Conservation (phyloP, 2,797 vertebrate genomes). For the Malurus leucopterus region DNA sequence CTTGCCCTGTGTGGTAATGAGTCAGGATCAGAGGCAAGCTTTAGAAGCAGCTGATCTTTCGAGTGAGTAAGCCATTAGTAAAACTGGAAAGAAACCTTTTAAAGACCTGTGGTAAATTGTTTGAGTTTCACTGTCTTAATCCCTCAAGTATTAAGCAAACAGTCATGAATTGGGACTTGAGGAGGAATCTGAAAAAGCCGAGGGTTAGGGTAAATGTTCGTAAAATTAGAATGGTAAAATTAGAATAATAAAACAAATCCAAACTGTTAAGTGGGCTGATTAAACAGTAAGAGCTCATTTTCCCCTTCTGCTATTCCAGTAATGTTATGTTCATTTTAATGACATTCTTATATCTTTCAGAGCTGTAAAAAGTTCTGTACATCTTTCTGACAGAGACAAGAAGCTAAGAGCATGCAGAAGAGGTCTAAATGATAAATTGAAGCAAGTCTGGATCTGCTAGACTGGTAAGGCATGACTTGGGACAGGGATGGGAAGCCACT, state of each 20-base stretch:
- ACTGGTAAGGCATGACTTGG: fast-evolving
- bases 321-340: slow-evolving; percentile 14
- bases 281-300: slow-evolving; percentile 36
- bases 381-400: background rate
- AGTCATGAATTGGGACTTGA: background rate
- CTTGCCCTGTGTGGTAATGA: fast-evolving
- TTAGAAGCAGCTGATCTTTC: background rate
- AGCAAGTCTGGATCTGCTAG: background rate
- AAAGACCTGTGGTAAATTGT: background rate
- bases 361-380: background rate
- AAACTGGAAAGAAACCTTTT: background rate
- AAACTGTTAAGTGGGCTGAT: slow-evolving; percentile 7
- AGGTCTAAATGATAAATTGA: background rate
- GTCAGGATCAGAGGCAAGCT: background rate
- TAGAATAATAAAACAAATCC: slow-evolving; percentile 41
- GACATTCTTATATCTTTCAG: background rate
- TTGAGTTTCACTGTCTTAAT: slow-evolving; percentile 19
- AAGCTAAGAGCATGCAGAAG: background rate
- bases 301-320: background rate
- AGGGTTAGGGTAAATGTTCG: background rate
- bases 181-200: background rate
- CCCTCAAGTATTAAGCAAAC: slow-evolving; percentile 38
- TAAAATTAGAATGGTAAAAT: slow-evolving; percentile 16
- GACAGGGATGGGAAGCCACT: background rate
- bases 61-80: background rate